Conservation (phyloP, 2,113 vertebrate species). For the Rhizomys pruinosus region DNA sequence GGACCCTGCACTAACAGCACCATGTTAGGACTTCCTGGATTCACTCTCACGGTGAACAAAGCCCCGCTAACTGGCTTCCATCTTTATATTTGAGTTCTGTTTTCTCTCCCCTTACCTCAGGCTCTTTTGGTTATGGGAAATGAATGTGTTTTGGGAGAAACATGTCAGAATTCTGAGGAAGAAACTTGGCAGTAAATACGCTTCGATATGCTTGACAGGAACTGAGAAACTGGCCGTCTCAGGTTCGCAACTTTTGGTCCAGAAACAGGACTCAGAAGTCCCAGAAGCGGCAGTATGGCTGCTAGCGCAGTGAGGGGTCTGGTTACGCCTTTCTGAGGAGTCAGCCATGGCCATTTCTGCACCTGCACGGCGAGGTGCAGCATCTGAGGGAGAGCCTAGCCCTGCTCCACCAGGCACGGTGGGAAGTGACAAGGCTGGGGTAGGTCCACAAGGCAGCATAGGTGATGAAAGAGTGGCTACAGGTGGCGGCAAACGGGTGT, state of each 20-base stretch:
- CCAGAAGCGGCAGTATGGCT: background rate
- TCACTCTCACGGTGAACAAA: background rate
- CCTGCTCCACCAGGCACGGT: background rate
- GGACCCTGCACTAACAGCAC: background rate
- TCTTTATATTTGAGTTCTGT: constrained; percentile 7
- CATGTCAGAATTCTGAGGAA: constrained; percentile 55
- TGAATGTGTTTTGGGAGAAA: constrained; percentile 60
- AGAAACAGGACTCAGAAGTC: constrained; percentile 29
- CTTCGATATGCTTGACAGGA: constrained; percentile 33
- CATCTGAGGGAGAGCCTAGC: background rate
- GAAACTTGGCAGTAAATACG: constrained; percentile 52
- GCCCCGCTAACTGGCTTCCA: background rate
- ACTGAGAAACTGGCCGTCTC: constrained; percentile 16
- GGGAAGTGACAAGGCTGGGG: background rate
- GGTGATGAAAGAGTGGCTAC: background rate
- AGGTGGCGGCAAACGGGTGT: background rate
- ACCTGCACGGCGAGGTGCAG: background rate
- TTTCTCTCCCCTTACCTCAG: fast-evolving
- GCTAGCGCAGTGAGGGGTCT: background rate
- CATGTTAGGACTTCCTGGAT: background rate
- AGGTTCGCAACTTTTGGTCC: constrained; percentile 43
- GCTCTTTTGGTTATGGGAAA: constrained; percentile 50
- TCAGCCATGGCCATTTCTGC: background rate
- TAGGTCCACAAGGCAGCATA: background rate
- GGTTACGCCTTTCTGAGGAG: background rate